These are phyloP conservation scores for Platygyra sinensis DNA, from an alignment of 64 coral and sea anemone genomes.

Conservation along the genomic window DNA sequence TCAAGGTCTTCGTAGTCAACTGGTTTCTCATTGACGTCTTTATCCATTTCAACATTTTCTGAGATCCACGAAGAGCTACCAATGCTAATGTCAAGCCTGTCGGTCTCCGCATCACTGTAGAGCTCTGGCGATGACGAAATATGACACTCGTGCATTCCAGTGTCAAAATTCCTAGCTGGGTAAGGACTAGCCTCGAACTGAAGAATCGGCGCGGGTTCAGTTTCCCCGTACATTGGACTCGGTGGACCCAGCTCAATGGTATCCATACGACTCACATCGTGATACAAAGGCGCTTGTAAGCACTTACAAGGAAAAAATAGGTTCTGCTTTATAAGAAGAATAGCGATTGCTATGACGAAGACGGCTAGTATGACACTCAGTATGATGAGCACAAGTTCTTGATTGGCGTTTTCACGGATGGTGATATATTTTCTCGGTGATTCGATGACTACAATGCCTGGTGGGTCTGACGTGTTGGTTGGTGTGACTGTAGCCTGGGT, in stretches of 20 bases:
- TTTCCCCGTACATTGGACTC: slow-evolving; percentile 35
- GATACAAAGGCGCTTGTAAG: slow-evolving; percentile 48
- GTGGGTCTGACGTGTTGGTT: not conserved
- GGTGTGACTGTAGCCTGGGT: not conserved
- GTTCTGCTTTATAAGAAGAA: slow-evolving; percentile 77
- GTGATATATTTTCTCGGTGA: slow-evolving; percentile 77
- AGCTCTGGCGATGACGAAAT: slow-evolving; percentile 13
- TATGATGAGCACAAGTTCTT: slow-evolving; percentile 88
- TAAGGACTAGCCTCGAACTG: slow-evolving; percentile 87
- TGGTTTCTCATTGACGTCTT: slow-evolving; percentile 38
- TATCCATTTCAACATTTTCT: slow-evolving; percentile 59
- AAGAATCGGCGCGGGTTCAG: slow-evolving; percentile 62
- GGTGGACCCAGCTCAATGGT: slow-evolving; percentile 77
- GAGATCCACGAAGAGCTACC: slow-evolving; percentile 56
- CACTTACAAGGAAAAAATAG: slow-evolving; percentile 82
- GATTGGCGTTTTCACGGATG: slow-evolving; percentile 75
- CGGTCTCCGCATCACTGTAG: slow-evolving; percentile 62
- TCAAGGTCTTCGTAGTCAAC: slow-evolving; percentile 60
- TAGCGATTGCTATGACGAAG: slow-evolving; percentile 78
- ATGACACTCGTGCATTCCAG: slow-evolving; percentile 22
- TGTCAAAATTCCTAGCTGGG: slow-evolving; percentile 53
- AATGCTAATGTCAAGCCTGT: slow-evolving; percentile 81
- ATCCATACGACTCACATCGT: slow-evolving; percentile 66
- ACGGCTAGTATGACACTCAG: slow-evolving; percentile 81
- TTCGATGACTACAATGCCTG: slow-evolving; percentile 73